A percentile compares a stretch with the other conserved stretches of the same genome.
These are phyloP conservation scores for Drymonia ruficornis DNA, from an alignment of 2,888 invertebrate species.

Conservation along the genomic window DNA sequence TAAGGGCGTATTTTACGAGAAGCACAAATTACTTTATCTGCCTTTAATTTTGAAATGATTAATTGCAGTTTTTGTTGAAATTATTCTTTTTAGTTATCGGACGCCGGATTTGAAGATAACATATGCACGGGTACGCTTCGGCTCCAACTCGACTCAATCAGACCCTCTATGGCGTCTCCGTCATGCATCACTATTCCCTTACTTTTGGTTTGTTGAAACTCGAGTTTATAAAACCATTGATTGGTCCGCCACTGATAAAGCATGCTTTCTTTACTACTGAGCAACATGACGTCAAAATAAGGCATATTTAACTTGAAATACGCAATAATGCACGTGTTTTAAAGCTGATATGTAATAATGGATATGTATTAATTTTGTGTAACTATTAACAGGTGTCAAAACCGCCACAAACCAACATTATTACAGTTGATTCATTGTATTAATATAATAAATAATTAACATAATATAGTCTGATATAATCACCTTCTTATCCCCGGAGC, in stretches of 20 bases:
- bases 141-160: no score
- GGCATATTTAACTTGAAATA: neutral
- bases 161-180: no score
- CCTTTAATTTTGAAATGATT: slow-evolving; percentile 33
- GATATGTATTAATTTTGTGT: neutral
- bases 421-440: neutral
- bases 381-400: neutral
- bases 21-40: slow-evolving; percentile 35
- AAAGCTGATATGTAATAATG: neutral
- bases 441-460: no score
- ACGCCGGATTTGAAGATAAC: neutral
- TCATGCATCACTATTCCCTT: no score
- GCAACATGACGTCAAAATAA: neutral
- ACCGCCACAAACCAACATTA: neutral
- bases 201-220: neutral
- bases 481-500: neutral
- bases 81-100: neutral
- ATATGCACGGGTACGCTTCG: neutral
- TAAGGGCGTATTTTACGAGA: slow-evolving; percentile 32
- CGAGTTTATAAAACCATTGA: neutral
- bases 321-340: neutral
- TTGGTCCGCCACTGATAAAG: neutral
- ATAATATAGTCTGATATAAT: neutral
- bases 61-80: slow-evolving; percentile 20
- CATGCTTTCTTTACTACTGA: neutral